Evolutionary conservation across 2,797 vertebrate species (phyloP).

Genomic region (Labeo calbasu): DNA sequence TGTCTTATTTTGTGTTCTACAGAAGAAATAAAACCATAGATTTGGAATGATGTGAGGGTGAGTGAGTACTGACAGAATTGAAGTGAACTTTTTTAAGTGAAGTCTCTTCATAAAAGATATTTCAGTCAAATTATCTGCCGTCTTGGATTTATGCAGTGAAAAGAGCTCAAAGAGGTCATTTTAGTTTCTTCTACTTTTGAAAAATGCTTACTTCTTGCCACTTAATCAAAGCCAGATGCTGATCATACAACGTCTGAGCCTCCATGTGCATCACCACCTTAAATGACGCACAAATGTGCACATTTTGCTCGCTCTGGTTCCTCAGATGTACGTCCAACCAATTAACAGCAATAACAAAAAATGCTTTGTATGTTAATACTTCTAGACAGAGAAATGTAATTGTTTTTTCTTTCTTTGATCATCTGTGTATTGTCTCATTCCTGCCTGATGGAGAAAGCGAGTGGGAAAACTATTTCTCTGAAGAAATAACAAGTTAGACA

Average conservation of each 20-base stretch:
- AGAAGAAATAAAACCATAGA: too few species aligned
- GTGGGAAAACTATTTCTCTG: neutral
- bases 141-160: neutral
- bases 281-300: neutral
- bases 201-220: neutral
- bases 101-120: too few species aligned
- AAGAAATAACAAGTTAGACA: neutral
- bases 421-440: conserved; percentile 26
- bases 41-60: too few species aligned
- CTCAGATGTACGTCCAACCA: neutral
- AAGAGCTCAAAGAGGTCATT: neutral
- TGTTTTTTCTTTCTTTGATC: neutral
- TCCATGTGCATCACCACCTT: conserved; percentile 32
- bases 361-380: neutral
- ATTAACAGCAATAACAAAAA: neutral
- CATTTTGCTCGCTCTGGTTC: neutral
- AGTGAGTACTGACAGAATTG: too few species aligned
- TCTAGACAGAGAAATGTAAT: neutral
- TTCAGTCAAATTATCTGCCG: neutral
- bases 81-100: too few species aligned
- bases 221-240: conserved; percentile 75
- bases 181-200: neutral
- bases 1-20: neutral
- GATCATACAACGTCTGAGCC: conserved; percentile 58
- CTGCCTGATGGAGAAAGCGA: neutral